These are phyloP conservation scores for Eledone cirrhosa DNA, from an alignment of 2,888 invertebrate genomes.

Conservation along the genomic window DNA sequence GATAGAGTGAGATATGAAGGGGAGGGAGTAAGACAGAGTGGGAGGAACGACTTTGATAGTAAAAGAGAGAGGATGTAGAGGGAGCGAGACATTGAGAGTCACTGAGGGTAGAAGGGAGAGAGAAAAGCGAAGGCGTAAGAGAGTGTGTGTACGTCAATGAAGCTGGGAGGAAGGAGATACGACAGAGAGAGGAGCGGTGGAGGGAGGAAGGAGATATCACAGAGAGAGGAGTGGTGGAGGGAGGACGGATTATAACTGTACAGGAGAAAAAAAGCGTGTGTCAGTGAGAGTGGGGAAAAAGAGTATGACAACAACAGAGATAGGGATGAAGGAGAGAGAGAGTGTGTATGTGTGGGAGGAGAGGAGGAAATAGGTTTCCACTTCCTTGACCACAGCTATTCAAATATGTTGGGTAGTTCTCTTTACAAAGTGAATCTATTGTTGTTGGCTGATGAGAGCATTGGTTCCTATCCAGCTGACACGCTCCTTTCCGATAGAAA, in stretches of 20 bases:
- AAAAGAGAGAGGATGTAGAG: conserved; percentile 11
- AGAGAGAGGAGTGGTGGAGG: background rate
- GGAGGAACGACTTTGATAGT: conserved; percentile 20
- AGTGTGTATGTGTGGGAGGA: background rate
- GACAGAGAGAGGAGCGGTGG: background rate
- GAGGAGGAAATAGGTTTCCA: too few relatives aligned
- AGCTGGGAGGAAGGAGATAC: background rate
- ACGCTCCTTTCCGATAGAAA: too few relatives aligned
- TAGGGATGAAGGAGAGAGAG: background rate
- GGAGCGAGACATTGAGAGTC: conserved; percentile 30
- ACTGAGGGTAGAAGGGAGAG: conserved; percentile 23
- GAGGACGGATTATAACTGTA: background rate
- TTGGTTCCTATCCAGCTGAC: too few relatives aligned
- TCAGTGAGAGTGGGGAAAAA: background rate
- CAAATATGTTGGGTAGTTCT: too few relatives aligned
- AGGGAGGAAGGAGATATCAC: background rate
- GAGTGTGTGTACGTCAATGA: background rate
- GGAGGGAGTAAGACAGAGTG: background rate
- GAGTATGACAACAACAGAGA: background rate
- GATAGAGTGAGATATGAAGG: background rate
- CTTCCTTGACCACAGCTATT: too few relatives aligned
- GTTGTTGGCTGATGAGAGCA: too few relatives aligned
- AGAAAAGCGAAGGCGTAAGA: background rate
- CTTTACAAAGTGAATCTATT: too few relatives aligned
- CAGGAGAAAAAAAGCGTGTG: background rate